Conservation (phyloP, 1,140 invertebrate genomes). For the Aethina tumida region DNA sequence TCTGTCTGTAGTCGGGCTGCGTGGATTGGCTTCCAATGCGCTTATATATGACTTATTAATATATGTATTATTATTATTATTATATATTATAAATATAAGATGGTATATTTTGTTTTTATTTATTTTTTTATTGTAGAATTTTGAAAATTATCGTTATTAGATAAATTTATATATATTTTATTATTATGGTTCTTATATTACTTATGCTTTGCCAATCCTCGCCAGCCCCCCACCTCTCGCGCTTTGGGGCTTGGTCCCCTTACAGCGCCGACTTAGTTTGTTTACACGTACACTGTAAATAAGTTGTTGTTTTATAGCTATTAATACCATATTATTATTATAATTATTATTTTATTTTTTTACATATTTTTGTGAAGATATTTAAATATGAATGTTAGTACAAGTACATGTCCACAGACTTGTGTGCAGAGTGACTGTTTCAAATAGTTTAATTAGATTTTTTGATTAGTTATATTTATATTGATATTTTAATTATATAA, state of each 20-base stretch:
- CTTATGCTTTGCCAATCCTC: conserved; percentile 16
- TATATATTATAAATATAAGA: conserved; percentile 30
- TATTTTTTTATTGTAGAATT: conserved; percentile 33
- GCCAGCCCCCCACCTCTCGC: conserved; percentile 19
- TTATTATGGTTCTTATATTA: conserved; percentile 30
- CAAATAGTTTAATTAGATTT: conserved; percentile 33
- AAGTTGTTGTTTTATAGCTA: conserved; percentile 38
- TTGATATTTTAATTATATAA: conserved; percentile 33
- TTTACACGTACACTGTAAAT: conserved; percentile 36
- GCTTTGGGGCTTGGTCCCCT: conserved; percentile 15
- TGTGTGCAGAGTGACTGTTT: conserved; percentile 37
- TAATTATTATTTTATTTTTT: conserved; percentile 40
- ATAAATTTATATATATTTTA: conserved; percentile 35
- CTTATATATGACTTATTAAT: conserved; percentile 26
- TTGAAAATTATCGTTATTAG: conserved; percentile 32
- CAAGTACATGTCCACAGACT: conserved; percentile 36
- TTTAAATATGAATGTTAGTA: conserved; percentile 39
- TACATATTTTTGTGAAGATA: conserved; percentile 40
- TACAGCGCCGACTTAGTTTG: conserved; percentile 28
- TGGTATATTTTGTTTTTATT: conserved; percentile 34
- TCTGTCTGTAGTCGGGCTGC: conserved; percentile 11
- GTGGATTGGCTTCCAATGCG: conserved; percentile 17
- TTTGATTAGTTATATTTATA: conserved; percentile 35
- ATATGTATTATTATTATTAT: conserved; percentile 26
- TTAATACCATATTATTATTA: conserved; percentile 36